Conservation (phyloP, 2,797 vertebrate genomes). For the Parauchenoglanis punctatus region DNA sequence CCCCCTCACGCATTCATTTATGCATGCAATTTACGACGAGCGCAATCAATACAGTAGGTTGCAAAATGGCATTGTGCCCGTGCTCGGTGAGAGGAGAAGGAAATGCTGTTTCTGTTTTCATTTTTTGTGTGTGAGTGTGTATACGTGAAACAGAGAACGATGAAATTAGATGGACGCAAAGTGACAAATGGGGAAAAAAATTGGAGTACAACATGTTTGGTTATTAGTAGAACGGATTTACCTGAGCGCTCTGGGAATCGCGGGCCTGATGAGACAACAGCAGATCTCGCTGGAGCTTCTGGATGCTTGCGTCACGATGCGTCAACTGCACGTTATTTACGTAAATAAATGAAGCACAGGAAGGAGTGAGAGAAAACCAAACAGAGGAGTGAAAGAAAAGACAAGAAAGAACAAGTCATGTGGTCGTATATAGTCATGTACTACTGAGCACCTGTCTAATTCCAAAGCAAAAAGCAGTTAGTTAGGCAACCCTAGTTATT, state of each 20-base stretch:
- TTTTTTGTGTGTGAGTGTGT: no score
- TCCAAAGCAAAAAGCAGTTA: constrained; percentile 86
- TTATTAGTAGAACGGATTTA: constrained; percentile 76
- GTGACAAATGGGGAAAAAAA: background rate
- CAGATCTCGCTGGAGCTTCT: constrained; percentile 68
- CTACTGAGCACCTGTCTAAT: constrained; percentile 61
- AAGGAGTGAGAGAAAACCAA: constrained; percentile 63
- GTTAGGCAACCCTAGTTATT: constrained; percentile 82
- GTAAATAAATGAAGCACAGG: constrained; percentile 65
- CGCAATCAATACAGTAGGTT: constrained; percentile 74
- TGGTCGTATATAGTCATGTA: background rate
- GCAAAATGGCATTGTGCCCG: constrained; percentile 62
- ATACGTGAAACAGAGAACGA: constrained; percentile 41
- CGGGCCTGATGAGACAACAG: constrained; percentile 72
- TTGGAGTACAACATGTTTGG: constrained; percentile 6
- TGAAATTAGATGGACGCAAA: constrained; percentile 44
- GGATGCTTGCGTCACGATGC: constrained; percentile 66
- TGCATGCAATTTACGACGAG: constrained; percentile 77
- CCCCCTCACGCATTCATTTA: constrained; percentile 78
- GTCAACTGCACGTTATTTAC: constrained; percentile 72
- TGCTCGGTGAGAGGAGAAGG: constrained; percentile 44
- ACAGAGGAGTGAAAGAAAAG: constrained; percentile 52
- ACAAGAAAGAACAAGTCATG: background rate
- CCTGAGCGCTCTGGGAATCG: constrained; percentile 77
- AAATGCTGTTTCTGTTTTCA: background rate